phyloP scores from a whole-genome alignment of 2,113 vertebrate species.

The Nymphicus hollandicus region DNA sequence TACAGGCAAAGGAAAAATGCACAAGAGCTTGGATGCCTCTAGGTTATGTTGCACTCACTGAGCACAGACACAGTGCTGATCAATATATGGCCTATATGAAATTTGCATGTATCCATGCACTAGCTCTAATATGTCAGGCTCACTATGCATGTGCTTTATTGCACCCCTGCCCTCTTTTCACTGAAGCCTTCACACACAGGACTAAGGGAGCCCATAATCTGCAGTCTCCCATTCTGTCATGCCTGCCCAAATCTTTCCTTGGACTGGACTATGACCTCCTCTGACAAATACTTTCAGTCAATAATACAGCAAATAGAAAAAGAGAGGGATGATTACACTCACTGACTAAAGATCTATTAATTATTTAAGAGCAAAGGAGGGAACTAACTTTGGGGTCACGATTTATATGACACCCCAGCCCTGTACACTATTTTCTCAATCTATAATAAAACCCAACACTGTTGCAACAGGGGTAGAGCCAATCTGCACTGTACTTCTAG shows the following conservation, averaged over 20 bases:
- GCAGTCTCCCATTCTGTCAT: neutral
- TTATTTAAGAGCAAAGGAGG: neutral
- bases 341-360: neutral
- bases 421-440: neutral
- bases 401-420: neutral
- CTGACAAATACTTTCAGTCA: conserved; percentile 27
- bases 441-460: neutral
- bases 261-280: neutral
- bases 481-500: neutral
- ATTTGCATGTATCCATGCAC: fast-evolving
- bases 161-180: neutral
- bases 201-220: neutral
- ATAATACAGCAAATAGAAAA: neutral
- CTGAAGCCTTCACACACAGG: neutral
- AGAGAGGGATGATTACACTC: neutral
- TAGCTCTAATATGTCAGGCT: neutral
- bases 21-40: neutral
- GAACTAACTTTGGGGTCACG: neutral
- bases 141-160: fast-evolving
- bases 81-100: neutral
- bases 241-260: neutral
- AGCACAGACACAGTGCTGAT: neutral
- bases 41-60: neutral
- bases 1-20: neutral
- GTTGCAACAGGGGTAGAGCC: neutral